Evolutionary conservation across 1,140 invertebrate genomes (phyloP), one percentile per base, ranked within the genome.

Genomic region (Trichonephila inaurata): DNA sequence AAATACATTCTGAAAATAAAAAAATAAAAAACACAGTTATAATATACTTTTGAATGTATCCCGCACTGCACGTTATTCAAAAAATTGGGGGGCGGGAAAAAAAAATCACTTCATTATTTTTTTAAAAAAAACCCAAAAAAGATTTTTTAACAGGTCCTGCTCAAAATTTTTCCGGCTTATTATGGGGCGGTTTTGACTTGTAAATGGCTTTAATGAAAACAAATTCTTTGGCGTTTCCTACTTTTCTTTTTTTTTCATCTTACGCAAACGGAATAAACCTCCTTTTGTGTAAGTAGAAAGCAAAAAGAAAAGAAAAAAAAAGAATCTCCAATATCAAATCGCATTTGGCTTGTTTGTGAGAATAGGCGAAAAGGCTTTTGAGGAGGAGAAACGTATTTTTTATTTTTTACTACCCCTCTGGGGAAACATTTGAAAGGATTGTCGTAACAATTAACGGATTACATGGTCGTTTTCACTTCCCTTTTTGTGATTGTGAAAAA

Each of bases 161-260:
- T 44, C 18, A 72, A 64, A 89, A 89, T 19, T n/a, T 87, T 87
- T 72, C 18, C 5, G 62, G n/a, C 28, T 72, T 66, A 33, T 44
- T 51, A 40, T 51, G 28, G 16, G 14, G 6, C 28, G 24, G 66
- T 69, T 33, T 89, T 89, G 87, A 89, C 87, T 89, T 89, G 66
- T 72, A 89, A 89, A 89, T 69, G 62, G 21, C 66, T 19, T 72
- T 89, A 89, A 89, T 89, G 87, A 72, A 89, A 72, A 89, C 83
- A 58, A 33, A 60, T 86, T 86, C 60, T 86, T 33, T 62, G 51
- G 83, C 24, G 14, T 51, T 83, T n/a, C n/a, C n/a, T n/a, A n/a
- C n/a, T n/a, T n/a, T n/a, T n/a, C n/a, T n/a, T n/a, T n/a, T 83
- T 40, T 40, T 40, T 51, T 83, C 18, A 0, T 83, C 21, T 10